Evolutionary conservation across 2,113 vertebrate species (phyloP).

Genomic region (Pontoporia blainvillei): DNA sequence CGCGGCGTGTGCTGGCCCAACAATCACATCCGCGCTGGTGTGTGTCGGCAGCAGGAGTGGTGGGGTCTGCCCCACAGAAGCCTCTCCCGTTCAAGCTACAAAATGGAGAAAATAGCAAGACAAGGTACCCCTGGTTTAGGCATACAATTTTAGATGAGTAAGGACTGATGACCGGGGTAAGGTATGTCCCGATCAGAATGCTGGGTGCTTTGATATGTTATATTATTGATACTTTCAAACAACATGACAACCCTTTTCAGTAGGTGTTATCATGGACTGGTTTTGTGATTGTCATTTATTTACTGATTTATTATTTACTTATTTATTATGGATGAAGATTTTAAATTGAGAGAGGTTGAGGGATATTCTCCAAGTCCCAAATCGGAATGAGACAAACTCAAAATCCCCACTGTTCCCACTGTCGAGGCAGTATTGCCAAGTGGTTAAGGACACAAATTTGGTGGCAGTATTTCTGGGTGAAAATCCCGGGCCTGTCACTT

Average conservation of each 20-base stretch:
- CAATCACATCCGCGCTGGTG: background rate
- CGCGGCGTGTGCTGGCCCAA: background rate
- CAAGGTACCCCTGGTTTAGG: background rate
- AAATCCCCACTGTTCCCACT: accelerated
- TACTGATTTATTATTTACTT: background rate
- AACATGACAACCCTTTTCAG: background rate
- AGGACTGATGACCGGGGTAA: background rate
- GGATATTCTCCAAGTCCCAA: background rate
- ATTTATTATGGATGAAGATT: background rate
- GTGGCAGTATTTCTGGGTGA: background rate
- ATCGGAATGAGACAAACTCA: background rate
- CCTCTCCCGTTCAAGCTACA: background rate
- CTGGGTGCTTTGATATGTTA: background rate
- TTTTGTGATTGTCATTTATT: background rate
- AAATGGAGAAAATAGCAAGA: background rate
- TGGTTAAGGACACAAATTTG: background rate
- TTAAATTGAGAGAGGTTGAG: background rate
- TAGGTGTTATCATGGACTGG: background rate
- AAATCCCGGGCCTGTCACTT: background rate
- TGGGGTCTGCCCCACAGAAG: too few species aligned
- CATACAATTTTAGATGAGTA: background rate
- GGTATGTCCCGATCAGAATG: accelerated
- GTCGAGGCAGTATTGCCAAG: background rate
- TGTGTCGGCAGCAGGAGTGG: accelerated
- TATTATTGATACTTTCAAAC: background rate